Evolutionary conservation across 2,888 invertebrate species (phyloP).

Genomic region (Xylota sylvarum): DNA sequence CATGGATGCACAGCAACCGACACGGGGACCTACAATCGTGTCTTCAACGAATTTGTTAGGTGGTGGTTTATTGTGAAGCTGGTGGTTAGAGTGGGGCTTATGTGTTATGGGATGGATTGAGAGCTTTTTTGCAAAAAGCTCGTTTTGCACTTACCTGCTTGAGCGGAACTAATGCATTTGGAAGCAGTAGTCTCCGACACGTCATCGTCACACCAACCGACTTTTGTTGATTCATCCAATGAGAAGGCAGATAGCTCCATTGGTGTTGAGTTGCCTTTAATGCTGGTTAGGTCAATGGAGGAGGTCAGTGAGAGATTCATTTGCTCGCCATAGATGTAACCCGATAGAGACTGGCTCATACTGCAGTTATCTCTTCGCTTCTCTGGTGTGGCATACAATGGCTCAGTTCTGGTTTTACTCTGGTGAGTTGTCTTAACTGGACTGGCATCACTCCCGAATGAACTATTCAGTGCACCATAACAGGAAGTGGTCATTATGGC

Average conservation of each 20-base stretch:
- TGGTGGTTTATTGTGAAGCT: conserved; percentile 16
- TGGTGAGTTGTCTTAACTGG: conserved; percentile 40
- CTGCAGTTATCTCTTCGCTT: conserved; percentile 81
- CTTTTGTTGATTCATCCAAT: conserved; percentile 77
- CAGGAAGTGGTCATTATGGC: conserved; percentile 85
- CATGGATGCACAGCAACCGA: not conserved
- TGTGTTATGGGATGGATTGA: conserved; percentile 5
- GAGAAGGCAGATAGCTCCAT: conserved; percentile 81
- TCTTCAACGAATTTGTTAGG: conserved; percentile 1
- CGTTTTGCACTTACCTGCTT: conserved; percentile 81
- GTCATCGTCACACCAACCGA: conserved; percentile 81
- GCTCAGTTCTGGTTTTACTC: conserved; percentile 74
- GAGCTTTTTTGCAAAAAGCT: conserved; percentile 31
- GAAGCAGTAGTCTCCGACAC: conserved; percentile 82
- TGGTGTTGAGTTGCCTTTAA: conserved; percentile 79
- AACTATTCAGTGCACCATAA: conserved; percentile 83
- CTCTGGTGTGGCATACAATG: conserved; percentile 83
- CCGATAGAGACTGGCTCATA: conserved; percentile 82
- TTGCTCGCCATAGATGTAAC: conserved; percentile 81
- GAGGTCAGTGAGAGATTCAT: conserved; percentile 60
- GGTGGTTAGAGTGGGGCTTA: not conserved
- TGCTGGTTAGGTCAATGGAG: conserved; percentile 67
- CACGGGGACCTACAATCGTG: not conserved
- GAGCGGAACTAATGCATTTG: conserved; percentile 82
- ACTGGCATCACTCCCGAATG: conserved; percentile 80